phyloP scores from a whole-genome alignment of 2,888 invertebrate species.

The Alloscopus bannaensis region DNA sequence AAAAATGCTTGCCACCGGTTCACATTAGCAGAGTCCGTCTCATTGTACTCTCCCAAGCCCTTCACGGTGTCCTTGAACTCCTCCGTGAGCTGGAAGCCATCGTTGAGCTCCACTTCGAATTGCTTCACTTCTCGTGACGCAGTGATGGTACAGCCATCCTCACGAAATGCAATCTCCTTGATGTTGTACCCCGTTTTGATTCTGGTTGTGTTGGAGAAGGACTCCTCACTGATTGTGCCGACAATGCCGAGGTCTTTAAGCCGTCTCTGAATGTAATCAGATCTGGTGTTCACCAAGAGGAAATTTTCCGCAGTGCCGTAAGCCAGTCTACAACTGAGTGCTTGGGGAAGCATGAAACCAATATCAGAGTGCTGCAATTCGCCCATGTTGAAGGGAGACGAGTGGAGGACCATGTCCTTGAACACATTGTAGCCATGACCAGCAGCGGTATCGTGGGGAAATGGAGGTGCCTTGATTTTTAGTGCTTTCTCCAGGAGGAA shows the following conservation, averaged over 20 bases:
- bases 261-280: background rate
- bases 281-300: background rate
- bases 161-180: background rate
- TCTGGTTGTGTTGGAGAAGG: background rate
- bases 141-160: slow-evolving; percentile 22
- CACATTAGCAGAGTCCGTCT: slow-evolving; percentile 29
- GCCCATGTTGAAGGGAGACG: slow-evolving; percentile 36
- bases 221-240: slow-evolving; percentile 4
- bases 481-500: slow-evolving; percentile 41
- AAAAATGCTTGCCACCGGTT: slow-evolving; percentile 55
- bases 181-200: slow-evolving; percentile 28
- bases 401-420: slow-evolving; percentile 21
- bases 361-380: slow-evolving; percentile 38
- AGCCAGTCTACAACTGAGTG: slow-evolving; percentile 32
- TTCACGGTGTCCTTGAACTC: slow-evolving; percentile 27
- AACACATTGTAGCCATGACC: slow-evolving; percentile 59
- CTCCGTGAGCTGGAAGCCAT: slow-evolving; percentile 30
- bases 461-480: slow-evolving; percentile 37
- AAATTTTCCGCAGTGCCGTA: slow-evolving; percentile 6
- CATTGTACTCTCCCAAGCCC: slow-evolving; percentile 30
- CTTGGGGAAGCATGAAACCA: slow-evolving; percentile 46
- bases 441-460: slow-evolving; percentile 18
- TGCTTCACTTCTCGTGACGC: slow-evolving; percentile 41
- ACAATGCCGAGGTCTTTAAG: slow-evolving; percentile 26
- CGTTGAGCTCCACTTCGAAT: slow-evolving; percentile 55